Base-by-base conservation (phyloP, 2,888 invertebrate species). In the Opisthograptis luteolata region DNA sequence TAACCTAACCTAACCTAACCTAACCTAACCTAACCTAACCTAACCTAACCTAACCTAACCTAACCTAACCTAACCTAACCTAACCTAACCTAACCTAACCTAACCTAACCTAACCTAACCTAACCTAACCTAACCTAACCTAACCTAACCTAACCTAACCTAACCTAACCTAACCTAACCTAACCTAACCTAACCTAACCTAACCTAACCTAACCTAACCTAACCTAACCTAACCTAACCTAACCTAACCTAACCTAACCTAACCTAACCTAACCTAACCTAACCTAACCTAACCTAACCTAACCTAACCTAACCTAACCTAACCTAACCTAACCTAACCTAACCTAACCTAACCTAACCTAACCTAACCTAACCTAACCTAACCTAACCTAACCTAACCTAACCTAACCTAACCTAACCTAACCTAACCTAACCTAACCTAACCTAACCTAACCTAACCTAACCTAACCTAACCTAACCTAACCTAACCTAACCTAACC, bases 61-160 rank as follows among this genome's bases (percentile, higher is more conserved):
- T n/a, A n/a, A n/a, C n/a, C n/a, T n/a, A n/a, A n/a, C n/a, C n/a
- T n/a, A n/a, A n/a, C n/a, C n/a, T n/a, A n/a, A n/a, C n/a, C n/a
- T n/a, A n/a, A n/a, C n/a, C n/a, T n/a, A n/a, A n/a, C n/a, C n/a
- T n/a, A n/a, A n/a, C n/a, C n/a, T n/a, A 51, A 48, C 52, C 51
- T 49, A 55, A 51, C 58, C 58, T 52, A 58, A 55, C 55, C 58
- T 55, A 55, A 58, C 58, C 58, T 55, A 59, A 59, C 59, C 59
- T 56, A 60, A 60, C 59, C 59, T 60, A 60, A 58, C 54, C 55
- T 55, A 58, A 58, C 57, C 57, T 53, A 57, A 57, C 53, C 57
- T 53, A 57, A 57, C 57, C 53, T 57, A 57, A 57, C 53, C 53
- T 53, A 57, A 57, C 53, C 57, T 57, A 57, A 57, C 57, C 57